Base-by-base conservation (phyloP, 23 tunicate species). In the Styela plicata region DNA sequence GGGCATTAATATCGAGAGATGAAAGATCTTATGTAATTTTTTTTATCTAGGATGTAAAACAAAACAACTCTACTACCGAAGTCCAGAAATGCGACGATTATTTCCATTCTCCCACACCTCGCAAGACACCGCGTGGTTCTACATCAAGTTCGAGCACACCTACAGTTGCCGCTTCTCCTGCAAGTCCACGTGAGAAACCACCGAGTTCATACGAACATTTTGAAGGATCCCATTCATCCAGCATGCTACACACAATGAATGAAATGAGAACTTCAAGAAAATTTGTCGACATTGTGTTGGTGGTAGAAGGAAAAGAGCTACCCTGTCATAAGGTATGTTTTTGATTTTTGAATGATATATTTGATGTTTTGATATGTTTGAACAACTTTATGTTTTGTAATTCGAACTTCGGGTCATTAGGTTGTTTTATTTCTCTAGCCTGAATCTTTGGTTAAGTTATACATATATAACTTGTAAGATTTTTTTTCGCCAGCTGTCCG, bases 301-400 rank as follows among this genome's bases (percentile, higher is more conserved):
- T 82, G 30, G 85, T 79, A 16, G 87, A 91, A 3, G 90, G 84
- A 20, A 86, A 78, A 63, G 85, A 82, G 36, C 70, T 91, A 7
- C 97, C 97, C 0, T 91, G 97, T 62, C 97, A 91, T 65, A 91
- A 86, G 74, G 97, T 91, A 1, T 62, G 78, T 67, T 67, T 1
- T 0, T 25, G 2, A 0, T 67, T 0, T 27, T 67, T 67, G 30
- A 1, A 67, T n/a, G n/a, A n/a, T n/a, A n/a, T n/a, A n/a, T n/a
- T n/a, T n/a, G n/a, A n/a, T n/a, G n/a, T n/a, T n/a, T n/a, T n/a
- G n/a, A n/a, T n/a, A n/a, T n/a, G n/a, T n/a, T n/a, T n/a, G n/a
- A n/a, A n/a, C n/a, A n/a, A n/a, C n/a, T n/a, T n/a, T n/a, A n/a
- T n/a, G n/a, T n/a, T n/a, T n/a, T n/a, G n/a, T n/a, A n/a, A n/a